Conservation (phyloP, 2,888 invertebrate species). For the Cryptocephalus moraei region DNA sequence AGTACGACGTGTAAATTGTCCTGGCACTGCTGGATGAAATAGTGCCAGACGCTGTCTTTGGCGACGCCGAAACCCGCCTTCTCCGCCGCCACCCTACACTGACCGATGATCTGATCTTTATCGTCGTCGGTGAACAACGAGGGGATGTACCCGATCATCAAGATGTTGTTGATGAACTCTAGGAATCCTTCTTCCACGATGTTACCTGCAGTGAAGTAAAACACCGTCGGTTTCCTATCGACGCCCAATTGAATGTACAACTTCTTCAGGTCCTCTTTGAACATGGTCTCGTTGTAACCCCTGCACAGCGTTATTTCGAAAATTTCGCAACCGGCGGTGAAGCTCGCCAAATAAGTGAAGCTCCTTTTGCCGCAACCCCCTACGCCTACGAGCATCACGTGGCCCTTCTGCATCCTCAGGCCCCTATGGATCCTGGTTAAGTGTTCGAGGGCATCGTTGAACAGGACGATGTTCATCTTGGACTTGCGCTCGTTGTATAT, state of each 20-base stretch:
- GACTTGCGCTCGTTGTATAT: conserved; percentile 70
- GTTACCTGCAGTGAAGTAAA: conserved; percentile 77
- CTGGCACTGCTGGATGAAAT: conserved; percentile 65
- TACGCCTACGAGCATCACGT: conserved; percentile 77
- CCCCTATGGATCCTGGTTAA: conserved; percentile 78
- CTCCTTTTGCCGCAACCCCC: conserved; percentile 85
- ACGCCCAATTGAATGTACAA: conserved; percentile 69
- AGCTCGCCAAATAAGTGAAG: conserved; percentile 68
- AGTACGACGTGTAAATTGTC: conserved; percentile 83
- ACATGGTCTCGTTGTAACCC: conserved; percentile 72
- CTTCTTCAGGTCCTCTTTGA: conserved; percentile 79
- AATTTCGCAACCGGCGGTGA: conserved; percentile 71
- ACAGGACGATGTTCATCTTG: conserved; percentile 73
- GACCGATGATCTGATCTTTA: conserved; percentile 67
- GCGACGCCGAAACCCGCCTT: conserved; percentile 63
- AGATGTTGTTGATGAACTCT: conserved; percentile 84
- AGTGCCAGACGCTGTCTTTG: conserved; percentile 79
- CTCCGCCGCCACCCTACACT: conserved; percentile 57
- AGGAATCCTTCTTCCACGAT: conserved; percentile 74
- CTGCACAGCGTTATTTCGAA: conserved; percentile 78
- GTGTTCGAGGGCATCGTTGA: conserved; percentile 88
- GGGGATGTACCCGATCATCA: conserved; percentile 78
- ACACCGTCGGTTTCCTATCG: conserved; percentile 68
- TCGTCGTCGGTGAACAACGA: conserved; percentile 83
- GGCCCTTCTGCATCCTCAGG: conserved; percentile 72